A percentile compares a stretch with the other conserved stretches of the same genome.
Evolutionary conservation across 2,888 invertebrate species (phyloP).

Genomic region (Caenorhabditis doughertyi): DNA sequence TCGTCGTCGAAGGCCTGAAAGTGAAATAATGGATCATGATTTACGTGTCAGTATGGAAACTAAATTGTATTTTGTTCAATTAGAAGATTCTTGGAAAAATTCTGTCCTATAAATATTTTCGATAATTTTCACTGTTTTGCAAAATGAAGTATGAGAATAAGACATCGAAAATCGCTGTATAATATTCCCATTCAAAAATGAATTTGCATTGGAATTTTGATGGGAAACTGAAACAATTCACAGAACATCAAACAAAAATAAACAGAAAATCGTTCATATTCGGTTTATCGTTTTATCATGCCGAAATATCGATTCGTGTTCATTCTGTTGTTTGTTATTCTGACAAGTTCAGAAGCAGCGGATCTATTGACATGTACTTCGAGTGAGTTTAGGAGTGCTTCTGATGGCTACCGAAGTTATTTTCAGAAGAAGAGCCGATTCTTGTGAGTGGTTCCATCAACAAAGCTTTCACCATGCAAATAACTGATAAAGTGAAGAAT

Average conservation of each 20-base stretch:
- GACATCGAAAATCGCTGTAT: neutral
- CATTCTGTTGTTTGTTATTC: conserved; percentile 11
- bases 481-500: conserved; percentile 53
- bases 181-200: conserved; percentile 12
- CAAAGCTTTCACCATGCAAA: conserved; percentile 52
- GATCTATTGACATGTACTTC: conserved; percentile 31
- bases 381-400: too few species aligned
- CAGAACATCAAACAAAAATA: neutral
- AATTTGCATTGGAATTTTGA: conserved; percentile 19
- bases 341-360: neutral
- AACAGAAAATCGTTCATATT: neutral
- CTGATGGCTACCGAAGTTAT: too few species aligned
- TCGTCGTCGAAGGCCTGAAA: conserved; percentile 17
- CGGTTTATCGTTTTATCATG: conserved; percentile 9
- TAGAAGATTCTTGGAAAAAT: conserved; percentile 40
- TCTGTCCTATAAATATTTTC: neutral
- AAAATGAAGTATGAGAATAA: neutral
- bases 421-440: conserved; percentile 61
- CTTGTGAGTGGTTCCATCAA: conserved; percentile 53
- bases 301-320: conserved; percentile 33
- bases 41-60: conserved; percentile 40
- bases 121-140: neutral
- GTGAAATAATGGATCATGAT: conserved; percentile 10
- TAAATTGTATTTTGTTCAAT: conserved; percentile 49
- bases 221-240: conserved; percentile 32